Conservation (phyloP, 2,113 vertebrate genomes). For the Mastomys coucha region DNA sequence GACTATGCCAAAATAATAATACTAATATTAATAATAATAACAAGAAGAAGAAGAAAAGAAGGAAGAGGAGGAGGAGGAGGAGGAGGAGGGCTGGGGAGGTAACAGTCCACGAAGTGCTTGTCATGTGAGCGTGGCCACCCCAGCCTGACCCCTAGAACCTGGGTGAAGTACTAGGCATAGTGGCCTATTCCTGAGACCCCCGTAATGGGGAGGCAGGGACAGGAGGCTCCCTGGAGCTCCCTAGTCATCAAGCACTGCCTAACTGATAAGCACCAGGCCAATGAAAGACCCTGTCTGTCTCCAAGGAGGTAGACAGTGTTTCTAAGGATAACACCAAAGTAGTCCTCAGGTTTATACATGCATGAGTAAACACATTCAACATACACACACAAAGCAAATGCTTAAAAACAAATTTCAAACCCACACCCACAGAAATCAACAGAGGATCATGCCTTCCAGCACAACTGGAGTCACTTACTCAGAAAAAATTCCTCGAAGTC, state of each 20-base stretch:
- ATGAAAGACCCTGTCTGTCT: not conserved
- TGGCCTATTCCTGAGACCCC: not conserved
- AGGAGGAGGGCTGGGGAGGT: not conserved
- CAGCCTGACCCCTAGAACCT: not conserved
- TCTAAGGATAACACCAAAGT: too few species aligned
- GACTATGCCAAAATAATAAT: too few species aligned
- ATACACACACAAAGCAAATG: not conserved
- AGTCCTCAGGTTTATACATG: too few species aligned
- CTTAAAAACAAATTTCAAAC: not conserved
- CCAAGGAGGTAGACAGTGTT: not conserved
- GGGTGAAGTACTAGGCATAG: not conserved
- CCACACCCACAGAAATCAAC: conserved; percentile 29
- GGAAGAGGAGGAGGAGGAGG: too few species aligned
- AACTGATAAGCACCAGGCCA: not conserved
- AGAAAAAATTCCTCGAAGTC: conserved; percentile 97
- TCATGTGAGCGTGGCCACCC: not conserved
- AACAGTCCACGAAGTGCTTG: not conserved
- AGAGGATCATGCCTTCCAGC: conserved; percentile 36
- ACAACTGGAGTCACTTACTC: conserved; percentile 89
- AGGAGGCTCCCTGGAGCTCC: not conserved
- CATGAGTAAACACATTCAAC: not conserved
- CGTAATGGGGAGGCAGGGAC: not conserved
- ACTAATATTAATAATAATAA: too few species aligned
- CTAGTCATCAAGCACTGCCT: not conserved
- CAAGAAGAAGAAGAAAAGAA: too few species aligned